These are phyloP conservation scores for Porites divaricata DNA, from an alignment of 92 coral and sea anemone species.

Conservation along the genomic window DNA sequence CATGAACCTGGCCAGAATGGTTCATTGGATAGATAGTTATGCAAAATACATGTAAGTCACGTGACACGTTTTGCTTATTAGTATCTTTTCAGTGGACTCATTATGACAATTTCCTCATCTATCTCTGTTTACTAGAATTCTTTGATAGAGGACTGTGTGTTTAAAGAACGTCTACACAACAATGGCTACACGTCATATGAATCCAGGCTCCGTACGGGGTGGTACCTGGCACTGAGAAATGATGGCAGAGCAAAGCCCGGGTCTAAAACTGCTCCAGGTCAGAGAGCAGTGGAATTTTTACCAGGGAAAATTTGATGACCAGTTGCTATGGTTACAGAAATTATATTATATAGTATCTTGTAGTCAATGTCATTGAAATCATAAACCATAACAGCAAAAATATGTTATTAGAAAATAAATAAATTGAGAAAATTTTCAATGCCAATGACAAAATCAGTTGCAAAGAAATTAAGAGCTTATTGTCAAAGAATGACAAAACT, in stretches of 20 bases:
- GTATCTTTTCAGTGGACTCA: no score
- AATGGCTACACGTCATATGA: conserved; percentile 70
- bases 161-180: conserved; percentile 45
- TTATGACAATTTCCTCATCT: background rate
- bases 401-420: background rate
- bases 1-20: no score
- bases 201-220: conserved; percentile 54
- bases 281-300: conserved; percentile 58
- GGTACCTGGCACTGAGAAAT: conserved; percentile 62
- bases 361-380: background rate
- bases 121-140: conserved; percentile 21
- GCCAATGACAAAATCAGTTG: no score
- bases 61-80: no score
- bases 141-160: conserved; percentile 48
- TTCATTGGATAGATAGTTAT: no score
- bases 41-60: no score
- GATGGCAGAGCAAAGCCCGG: conserved; percentile 60
- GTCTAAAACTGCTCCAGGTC: conserved; percentile 49
- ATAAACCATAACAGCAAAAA: background rate
- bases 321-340: background rate
- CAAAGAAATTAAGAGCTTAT: no score
- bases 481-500: no score
- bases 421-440: no score
- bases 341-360: background rate
- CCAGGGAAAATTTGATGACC: conserved; percentile 15